Evolutionary conservation across 2,797 vertebrate species (phyloP).

Genomic region (Limnodromus scolopaceus): DNA sequence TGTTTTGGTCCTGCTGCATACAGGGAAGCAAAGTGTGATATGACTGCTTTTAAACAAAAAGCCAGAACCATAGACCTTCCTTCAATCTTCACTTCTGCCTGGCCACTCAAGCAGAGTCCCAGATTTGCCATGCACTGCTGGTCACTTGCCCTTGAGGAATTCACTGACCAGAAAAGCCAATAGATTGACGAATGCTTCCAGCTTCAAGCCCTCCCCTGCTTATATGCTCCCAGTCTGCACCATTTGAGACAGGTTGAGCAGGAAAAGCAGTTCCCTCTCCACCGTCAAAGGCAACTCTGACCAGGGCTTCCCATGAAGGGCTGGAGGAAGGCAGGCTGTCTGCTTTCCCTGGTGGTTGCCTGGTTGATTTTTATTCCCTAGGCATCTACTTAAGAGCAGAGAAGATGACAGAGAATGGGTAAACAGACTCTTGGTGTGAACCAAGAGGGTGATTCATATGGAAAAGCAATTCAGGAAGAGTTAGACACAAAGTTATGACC

Average conservation of each 20-base stretch:
- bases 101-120: neutral
- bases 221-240: neutral
- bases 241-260: neutral
- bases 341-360: neutral
- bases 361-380: neutral
- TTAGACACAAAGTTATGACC: neutral
- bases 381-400: neutral
- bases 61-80: neutral
- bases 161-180: neutral
- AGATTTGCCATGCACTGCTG: neutral
- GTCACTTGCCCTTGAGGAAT: neutral
- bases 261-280: neutral
- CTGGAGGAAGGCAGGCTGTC: neutral
- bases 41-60: neutral
- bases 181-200: neutral
- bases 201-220: neutral
- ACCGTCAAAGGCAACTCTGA: neutral
- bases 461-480: neutral
- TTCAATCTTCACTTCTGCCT: neutral
- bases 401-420: neutral
- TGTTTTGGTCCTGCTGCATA: neutral
- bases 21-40: fast-evolving
- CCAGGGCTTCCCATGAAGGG: neutral
- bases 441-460: neutral
- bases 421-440: neutral